Base-by-base conservation (phyloP, 2,113 vertebrate species). In the Climacteris rufus region DNA sequence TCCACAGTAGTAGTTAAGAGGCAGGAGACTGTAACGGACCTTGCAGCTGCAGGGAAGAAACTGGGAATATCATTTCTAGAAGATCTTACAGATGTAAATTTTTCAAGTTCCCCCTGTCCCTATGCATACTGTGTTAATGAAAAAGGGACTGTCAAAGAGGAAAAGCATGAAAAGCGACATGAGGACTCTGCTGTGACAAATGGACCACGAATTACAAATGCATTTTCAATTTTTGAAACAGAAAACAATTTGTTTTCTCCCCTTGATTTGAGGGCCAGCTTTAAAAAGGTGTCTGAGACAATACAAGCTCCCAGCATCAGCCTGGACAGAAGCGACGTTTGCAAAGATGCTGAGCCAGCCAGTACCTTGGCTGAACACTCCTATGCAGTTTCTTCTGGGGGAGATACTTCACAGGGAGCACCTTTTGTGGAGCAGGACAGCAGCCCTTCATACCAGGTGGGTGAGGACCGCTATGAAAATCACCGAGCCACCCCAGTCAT, bases 31-130 rank as follows among this genome's bases (percentile, higher is more conserved):
- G 98, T 98, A 66, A 98, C 96, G 3, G 98, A 98, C 60, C 98
- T 99, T 44, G 98, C 98, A 91, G 99, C 98, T 92, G 99, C 99
- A 57, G 99, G 99, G 13, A 99, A 99, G 95, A 99, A 98, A 96
- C 98, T 99, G 71, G 99, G 99, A 71, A 99, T 99, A 98, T 98
- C 99, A 11, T 99, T 99, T 98, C 97, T 99, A 83, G 99, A 99
- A 97, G 99, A 98, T 84, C 98, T 98, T 49, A 97, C 96, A 13
- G 97, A 98, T 87, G 93, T 97, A 78, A 97, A 87, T 87, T 97
- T 98, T 88, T 97, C 98, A 30, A 97, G 50, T 82, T 98, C 98
- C 42, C 98, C 98, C 9, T 97, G 97, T 35, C 98, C 97, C 10
- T 98, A 98, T 13, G 97, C 97, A 31, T 98, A 98, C 86, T 98